phyloP scores from a whole-genome alignment of 2,797 vertebrate genomes.

The Parauchenoglanis punctatus region DNA sequence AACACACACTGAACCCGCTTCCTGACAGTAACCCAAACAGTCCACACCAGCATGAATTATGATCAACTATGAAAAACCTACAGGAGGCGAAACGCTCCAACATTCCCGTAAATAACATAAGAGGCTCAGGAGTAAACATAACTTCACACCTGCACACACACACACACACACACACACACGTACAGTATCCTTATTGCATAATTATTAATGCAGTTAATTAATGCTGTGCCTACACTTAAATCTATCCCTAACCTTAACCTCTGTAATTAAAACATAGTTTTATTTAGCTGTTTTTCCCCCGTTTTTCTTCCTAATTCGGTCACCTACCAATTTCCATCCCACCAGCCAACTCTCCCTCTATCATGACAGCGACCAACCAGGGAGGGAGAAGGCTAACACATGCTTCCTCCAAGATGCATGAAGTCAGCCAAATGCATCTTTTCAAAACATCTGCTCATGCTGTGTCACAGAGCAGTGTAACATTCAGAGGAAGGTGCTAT shows the following conservation, averaged over 20 bases:
- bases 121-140: slow-evolving; percentile 3
- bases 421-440: background rate
- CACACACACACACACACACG: background rate
- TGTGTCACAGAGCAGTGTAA: background rate
- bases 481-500: too few species aligned
- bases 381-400: background rate
- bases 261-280: background rate
- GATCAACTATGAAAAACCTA: slow-evolving; percentile 50
- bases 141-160: background rate
- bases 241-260: background rate
- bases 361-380: background rate
- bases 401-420: background rate
- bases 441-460: background rate
- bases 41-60: slow-evolving; percentile 31
- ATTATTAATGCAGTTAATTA: background rate
- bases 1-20: slow-evolving; percentile 20
- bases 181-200: background rate
- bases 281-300: too few species aligned
- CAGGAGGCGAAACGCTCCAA: slow-evolving; percentile 48
- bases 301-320: background rate
- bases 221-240: background rate
- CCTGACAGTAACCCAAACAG: slow-evolving; percentile 36
- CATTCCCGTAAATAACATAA: slow-evolving; percentile 14
- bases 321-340: background rate
- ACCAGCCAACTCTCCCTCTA: background rate